Evolutionary conservation across 1,140 invertebrate species (phyloP).

Genomic region (Brachionus asplanchnoidis): DNA sequence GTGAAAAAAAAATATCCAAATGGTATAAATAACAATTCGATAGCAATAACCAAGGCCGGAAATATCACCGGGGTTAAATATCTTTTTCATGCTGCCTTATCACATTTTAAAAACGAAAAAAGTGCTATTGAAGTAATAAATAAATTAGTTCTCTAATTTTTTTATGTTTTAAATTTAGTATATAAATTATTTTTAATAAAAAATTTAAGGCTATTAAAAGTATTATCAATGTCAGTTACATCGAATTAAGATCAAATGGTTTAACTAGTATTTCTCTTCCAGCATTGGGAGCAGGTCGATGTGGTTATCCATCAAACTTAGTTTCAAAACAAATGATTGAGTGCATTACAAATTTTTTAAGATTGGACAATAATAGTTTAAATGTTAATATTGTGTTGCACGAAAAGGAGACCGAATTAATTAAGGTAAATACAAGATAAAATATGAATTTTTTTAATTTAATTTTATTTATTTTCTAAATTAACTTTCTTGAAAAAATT

Average conservation of each 20-base stretch:
- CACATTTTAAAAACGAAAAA: neutral
- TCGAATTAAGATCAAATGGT: neutral
- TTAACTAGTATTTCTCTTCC: neutral
- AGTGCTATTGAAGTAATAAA: neutral
- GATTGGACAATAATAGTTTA: neutral
- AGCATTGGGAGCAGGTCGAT: neutral
- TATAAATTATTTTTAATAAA: no score
- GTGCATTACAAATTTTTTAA: neutral
- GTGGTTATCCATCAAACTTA: neutral
- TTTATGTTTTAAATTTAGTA: neutral
- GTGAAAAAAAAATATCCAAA: neutral
- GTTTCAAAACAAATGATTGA: neutral
- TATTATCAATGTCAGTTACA: neutral
- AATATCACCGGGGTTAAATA: neutral
- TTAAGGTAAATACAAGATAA: neutral
- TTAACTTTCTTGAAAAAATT: no score
- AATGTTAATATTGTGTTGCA: slow-evolving; percentile 2
- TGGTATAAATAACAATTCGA: neutral
- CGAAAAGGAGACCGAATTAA: neutral
- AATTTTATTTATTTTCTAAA: neutral
- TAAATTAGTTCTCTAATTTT: neutral
- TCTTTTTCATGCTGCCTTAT: neutral
- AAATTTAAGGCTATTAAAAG: neutral
- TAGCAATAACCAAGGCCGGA: neutral
- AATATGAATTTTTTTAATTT: neutral